These are phyloP conservation scores for Brachionus rubens DNA, from an alignment of 1,140 invertebrate species.

Conservation along the genomic window DNA sequence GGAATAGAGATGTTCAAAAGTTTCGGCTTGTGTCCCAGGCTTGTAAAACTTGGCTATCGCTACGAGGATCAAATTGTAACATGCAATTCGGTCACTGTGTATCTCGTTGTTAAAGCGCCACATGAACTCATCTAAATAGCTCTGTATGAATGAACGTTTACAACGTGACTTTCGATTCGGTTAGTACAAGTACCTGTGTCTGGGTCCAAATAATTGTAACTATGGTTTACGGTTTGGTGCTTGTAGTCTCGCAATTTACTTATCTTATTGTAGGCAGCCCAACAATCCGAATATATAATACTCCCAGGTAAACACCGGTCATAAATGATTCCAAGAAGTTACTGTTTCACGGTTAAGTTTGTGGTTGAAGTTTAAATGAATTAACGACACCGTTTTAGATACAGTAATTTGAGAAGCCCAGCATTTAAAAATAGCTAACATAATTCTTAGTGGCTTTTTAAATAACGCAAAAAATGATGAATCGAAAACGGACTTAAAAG, in stretches of 20 bases:
- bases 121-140: neutral
- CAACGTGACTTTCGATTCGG: neutral
- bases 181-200: neutral
- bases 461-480: too few species aligned
- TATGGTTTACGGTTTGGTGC: neutral
- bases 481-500: too few species aligned
- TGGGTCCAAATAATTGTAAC: neutral
- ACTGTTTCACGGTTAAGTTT: neutral
- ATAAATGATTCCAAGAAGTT: slow-evolving; percentile 5
- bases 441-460: too few species aligned
- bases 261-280: slow-evolving; percentile 1
- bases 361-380: too few species aligned
- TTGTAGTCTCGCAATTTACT: neutral
- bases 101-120: neutral
- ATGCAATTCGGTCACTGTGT: neutral
- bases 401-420: too few species aligned
- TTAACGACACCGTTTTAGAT: neutral
- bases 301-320: neutral
- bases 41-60: neutral
- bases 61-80: slow-evolving; percentile 13
- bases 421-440: too few species aligned
- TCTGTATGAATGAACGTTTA: slow-evolving; percentile 1
- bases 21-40: neutral
- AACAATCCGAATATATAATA: slow-evolving; percentile 20
- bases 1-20: neutral